phyloP scores from a whole-genome alignment of 1,140 invertebrate species.

The Drosophila murphyi region DNA sequence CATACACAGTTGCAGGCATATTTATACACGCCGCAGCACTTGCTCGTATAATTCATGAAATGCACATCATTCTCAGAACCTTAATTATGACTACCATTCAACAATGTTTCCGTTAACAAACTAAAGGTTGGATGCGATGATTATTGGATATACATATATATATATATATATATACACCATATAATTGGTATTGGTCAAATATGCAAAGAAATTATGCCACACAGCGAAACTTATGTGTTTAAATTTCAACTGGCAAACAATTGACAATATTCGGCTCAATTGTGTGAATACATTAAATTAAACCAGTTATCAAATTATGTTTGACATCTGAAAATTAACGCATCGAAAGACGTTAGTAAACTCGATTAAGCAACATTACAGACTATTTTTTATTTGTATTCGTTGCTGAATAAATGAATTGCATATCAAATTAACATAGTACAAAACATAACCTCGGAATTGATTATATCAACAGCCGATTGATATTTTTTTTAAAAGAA shows the following conservation, averaged over 20 bases:
- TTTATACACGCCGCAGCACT: conserved; percentile 45
- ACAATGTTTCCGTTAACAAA: conserved; percentile 48
- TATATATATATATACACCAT: neutral
- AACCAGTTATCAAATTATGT: neutral
- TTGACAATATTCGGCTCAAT: neutral
- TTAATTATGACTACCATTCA: conserved; percentile 72
- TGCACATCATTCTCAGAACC: conserved; percentile 79
- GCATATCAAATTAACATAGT: too few relatives aligned
- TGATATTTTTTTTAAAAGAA: too few relatives aligned
- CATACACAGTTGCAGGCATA: conserved; percentile 12
- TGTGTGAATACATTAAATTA: neutral
- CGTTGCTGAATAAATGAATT: too few relatives aligned
- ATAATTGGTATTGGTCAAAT: neutral
- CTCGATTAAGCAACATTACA: neutral
- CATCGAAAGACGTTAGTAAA: too few relatives aligned
- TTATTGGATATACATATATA: conserved; percentile 8
- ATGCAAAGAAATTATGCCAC: neutral
- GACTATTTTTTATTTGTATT: too few relatives aligned
- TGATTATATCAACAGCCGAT: too few relatives aligned
- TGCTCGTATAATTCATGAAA: conserved; percentile 77
- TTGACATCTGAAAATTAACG: neutral
- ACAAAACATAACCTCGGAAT: too few relatives aligned
- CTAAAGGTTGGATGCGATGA: conserved; percentile 37
- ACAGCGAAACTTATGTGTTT: neutral
- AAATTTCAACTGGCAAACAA: neutral